Conservation (phyloP, 2,888 invertebrate species). For the Amphipyra tragopoginis region DNA sequence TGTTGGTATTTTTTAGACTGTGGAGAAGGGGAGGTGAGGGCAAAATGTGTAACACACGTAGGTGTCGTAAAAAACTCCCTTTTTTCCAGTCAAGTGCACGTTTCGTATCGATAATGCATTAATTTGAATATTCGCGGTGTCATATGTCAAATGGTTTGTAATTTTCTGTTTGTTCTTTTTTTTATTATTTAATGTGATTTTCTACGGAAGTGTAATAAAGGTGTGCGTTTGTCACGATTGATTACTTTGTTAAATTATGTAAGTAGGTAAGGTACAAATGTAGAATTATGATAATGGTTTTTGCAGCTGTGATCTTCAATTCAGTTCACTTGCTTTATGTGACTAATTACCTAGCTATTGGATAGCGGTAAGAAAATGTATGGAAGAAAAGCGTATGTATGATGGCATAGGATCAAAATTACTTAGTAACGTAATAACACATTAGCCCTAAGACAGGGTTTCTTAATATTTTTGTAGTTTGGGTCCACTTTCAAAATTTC, state of each 20-base stretch:
- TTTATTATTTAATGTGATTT: constrained; percentile 76
- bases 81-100: constrained; percentile 82
- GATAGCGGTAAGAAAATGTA: no score
- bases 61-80: constrained; percentile 80
- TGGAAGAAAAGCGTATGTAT: no score
- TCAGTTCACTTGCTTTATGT: not conserved
- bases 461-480: no score
- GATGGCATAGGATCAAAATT: no score
- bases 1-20: constrained; percentile 59
- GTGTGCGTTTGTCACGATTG: constrained; percentile 54
- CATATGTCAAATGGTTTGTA: constrained; percentile 90
- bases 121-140: constrained; percentile 90
- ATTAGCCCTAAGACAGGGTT: no score
- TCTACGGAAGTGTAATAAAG: constrained; percentile 71
- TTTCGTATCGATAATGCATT: constrained; percentile 88
- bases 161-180: constrained; percentile 83
- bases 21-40: constrained; percentile 58
- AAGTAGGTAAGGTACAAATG: constrained; percentile 32
- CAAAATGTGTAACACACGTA: constrained; percentile 64
- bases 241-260: constrained; percentile 54
- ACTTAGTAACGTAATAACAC: no score
- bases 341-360: no score
- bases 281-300: constrained; percentile 36
- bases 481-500: no score
- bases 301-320: constrained; percentile 33